A percentile compares a stretch with the other conserved stretches of the same genome.
Evolutionary conservation across 2,888 invertebrate species (phyloP).

Genomic region (Epiblema foenella): DNA sequence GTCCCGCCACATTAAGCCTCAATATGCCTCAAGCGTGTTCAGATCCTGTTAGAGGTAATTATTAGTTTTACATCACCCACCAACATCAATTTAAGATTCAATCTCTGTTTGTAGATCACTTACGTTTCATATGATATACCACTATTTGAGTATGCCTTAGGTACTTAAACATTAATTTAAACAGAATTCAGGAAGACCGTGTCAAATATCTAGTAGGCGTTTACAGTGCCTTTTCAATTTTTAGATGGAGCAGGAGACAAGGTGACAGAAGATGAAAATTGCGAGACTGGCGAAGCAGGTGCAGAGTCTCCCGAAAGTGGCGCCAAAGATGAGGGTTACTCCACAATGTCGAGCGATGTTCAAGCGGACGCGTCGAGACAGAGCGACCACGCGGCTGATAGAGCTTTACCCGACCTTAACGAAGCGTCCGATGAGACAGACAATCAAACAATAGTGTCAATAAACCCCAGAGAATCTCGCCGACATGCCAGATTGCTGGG

Average conservation of each 20-base stretch:
- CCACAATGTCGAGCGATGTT: constrained; percentile 93
- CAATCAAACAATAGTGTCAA: constrained; percentile 83
- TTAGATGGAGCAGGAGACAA: constrained; percentile 69
- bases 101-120: no score
- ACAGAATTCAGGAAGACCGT: not conserved
- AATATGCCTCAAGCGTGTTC: constrained; percentile 85
- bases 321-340: constrained; percentile 92
- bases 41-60: constrained; percentile 65
- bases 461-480: constrained; percentile 78
- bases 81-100: not conserved
- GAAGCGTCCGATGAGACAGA: constrained; percentile 90
- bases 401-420: constrained; percentile 89
- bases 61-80: not conserved
- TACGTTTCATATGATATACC: no score
- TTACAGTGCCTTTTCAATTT: constrained; percentile 46
- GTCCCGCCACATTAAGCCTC: constrained; percentile 89
- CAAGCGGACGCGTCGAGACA: constrained; percentile 88
- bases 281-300: constrained; percentile 87
- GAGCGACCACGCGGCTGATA: constrained; percentile 82
- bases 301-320: constrained; percentile 91
- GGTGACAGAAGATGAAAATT: constrained; percentile 73
- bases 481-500: constrained; percentile 84
- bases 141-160: no score
- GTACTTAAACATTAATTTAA: no score
- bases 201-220: not conserved